Conservation (phyloP, 2,888 invertebrate genomes). For the Pelosia muscerda region DNA sequence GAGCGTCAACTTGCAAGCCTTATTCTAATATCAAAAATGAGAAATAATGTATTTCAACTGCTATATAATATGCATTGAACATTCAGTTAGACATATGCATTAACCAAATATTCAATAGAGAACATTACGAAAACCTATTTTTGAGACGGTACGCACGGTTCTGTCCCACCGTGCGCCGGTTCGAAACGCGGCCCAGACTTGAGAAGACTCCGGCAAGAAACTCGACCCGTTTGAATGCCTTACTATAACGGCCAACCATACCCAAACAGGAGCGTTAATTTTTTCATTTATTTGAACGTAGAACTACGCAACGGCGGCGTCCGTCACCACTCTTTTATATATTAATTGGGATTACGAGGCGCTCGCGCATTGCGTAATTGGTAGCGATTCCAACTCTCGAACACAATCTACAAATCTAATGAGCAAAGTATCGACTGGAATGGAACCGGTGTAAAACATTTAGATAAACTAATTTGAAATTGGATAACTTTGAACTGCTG, state of each 20-base stretch:
- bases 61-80: no score
- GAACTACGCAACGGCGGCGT: conserved; percentile 20
- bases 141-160: no score
- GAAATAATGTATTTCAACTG: no score
- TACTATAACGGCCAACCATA: background rate
- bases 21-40: no score
- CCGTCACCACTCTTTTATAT: conserved; percentile 25
- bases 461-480: background rate
- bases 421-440: conserved; percentile 23
- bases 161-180: no score
- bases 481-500: background rate
- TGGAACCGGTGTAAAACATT: conserved; percentile 5
- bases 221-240: no score
- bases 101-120: no score
- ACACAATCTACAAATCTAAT: conserved; percentile 29
- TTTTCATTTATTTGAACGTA: conserved; percentile 10
- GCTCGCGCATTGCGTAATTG: conserved; percentile 29
- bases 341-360: conserved; percentile 45
- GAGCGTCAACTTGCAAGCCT: no score
- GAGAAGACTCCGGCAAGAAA: no score
- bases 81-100: no score
- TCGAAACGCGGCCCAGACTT: no score
- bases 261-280: background rate
- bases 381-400: conserved; percentile 33
- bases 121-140: no score